Conservation (phyloP, 2,797 vertebrate species). For the Microctenopoma steveboyesi region DNA sequence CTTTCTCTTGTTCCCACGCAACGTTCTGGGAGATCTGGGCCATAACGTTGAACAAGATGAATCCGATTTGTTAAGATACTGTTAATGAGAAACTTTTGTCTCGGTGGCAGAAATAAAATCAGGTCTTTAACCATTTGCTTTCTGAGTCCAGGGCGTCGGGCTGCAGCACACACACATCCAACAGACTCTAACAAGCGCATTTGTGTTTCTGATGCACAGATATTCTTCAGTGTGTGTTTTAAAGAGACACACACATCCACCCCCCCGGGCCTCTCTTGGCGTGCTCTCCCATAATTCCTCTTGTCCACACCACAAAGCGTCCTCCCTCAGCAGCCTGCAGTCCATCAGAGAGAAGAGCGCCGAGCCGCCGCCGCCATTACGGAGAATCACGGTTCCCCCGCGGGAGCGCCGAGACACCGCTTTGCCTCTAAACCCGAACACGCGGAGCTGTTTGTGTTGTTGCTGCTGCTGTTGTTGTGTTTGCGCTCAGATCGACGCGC, state of each 20-base stretch:
- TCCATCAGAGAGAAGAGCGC: conserved; percentile 50
- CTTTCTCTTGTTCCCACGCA: too few species aligned
- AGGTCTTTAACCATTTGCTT: too few species aligned
- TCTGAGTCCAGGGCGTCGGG: neutral
- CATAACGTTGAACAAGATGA: too few species aligned
- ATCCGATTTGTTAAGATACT: too few species aligned
- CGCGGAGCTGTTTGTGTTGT: conserved; percentile 54
- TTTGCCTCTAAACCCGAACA: conserved; percentile 63
- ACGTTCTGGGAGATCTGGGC: too few species aligned
- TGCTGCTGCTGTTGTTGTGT: conserved; percentile 53
- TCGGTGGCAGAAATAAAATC: too few species aligned
- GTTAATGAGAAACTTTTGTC: too few species aligned
- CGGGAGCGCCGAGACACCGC: conserved; percentile 51
- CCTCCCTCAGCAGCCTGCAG: conserved; percentile 56
- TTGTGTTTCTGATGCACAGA: conserved; percentile 36
- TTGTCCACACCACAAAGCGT: conserved; percentile 75
- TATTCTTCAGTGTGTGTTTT: conserved; percentile 39
- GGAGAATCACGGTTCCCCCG: conserved; percentile 46
- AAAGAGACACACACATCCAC: conserved; percentile 11
- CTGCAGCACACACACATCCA: neutral
- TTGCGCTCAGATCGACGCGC: conserved; percentile 58
- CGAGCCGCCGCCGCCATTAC: conserved; percentile 58
- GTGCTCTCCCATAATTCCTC: conserved; percentile 63
- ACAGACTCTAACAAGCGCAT: conserved; percentile 21
- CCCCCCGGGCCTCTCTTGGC: conserved; percentile 51